A percentile compares a stretch with the other conserved stretches of the same genome.
These are phyloP conservation scores for Scaptomyza polygonia DNA, from an alignment of 2,888 invertebrate genomes.

Conservation along the genomic window DNA sequence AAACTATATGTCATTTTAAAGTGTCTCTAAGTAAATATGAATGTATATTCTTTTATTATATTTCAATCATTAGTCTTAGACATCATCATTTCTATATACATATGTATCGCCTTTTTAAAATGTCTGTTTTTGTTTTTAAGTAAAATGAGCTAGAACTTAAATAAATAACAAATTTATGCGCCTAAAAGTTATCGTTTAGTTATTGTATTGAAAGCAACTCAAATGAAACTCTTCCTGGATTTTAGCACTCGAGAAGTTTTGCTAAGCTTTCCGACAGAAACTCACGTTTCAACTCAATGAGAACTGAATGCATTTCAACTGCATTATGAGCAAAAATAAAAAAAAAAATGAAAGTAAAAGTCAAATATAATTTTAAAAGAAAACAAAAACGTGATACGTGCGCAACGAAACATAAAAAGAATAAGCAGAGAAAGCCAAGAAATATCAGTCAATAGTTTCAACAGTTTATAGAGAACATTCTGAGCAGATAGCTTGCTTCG, in stretches of 20 bases:
- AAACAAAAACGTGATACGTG: conserved; percentile 57
- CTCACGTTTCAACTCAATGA: conserved; percentile 69
- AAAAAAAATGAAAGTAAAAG: conserved; percentile 42
- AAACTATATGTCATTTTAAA: conserved; percentile 18
- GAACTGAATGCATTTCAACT: conserved; percentile 30
- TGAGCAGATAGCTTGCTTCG: conserved; percentile 33
- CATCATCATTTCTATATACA: conserved; percentile 32
- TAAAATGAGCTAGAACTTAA: conserved; percentile 48
- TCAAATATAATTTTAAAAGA: conserved; percentile 31
- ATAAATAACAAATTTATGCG: conserved; percentile 55
- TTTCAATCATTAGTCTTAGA: conserved; percentile 45
- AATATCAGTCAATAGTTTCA: conserved; percentile 48
- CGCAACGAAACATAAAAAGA: conserved; percentile 34
- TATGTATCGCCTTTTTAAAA: conserved; percentile 38
- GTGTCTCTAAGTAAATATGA: conserved; percentile 22
- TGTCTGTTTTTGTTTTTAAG: conserved; percentile 41
- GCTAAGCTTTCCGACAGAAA: conserved; percentile 21
- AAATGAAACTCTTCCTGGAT: conserved; percentile 47
- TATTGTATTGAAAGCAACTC: not conserved
- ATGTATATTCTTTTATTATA: conserved; percentile 30
- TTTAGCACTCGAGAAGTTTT: conserved; percentile 15
- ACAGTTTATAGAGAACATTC: conserved; percentile 44
- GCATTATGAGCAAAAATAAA: conserved; percentile 14
- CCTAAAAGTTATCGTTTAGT: conserved; percentile 3
- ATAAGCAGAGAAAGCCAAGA: conserved; percentile 61